Percentiles rank a stretch among this genome's conserved stretches.
Evolutionary conservation across 2,113 vertebrate genomes (phyloP).

Genomic region (Campylomormyrus tamandua): DNA sequence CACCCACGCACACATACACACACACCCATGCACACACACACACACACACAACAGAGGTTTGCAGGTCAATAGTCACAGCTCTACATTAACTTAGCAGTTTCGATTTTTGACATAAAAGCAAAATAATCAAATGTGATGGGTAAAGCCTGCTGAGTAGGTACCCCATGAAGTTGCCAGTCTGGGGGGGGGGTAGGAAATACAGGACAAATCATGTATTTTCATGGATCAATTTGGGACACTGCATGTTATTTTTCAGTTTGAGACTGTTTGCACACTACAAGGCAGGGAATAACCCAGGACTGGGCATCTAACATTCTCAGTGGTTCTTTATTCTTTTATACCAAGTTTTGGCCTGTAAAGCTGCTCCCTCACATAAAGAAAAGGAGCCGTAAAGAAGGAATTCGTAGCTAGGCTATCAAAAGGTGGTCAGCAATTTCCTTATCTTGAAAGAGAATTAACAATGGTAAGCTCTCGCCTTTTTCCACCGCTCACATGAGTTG

Average conservation of each 20-base stretch:
- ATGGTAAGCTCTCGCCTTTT: background rate
- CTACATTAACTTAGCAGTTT: background rate
- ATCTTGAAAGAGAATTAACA: background rate
- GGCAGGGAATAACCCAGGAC: background rate
- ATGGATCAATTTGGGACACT: background rate
- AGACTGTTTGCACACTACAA: background rate
- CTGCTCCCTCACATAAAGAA: background rate
- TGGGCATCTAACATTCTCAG: background rate
- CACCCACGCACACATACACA: background rate
- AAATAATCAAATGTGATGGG: background rate
- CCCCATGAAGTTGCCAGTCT: background rate
- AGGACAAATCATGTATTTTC: background rate
- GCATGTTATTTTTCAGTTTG: background rate
- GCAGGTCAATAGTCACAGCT: background rate
- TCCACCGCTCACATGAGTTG: background rate
- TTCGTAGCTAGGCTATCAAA: background rate
- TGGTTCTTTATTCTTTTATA: background rate
- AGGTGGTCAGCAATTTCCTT: background rate
- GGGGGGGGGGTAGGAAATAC: background rate
- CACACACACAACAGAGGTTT: background rate
- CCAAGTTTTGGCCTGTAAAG: background rate
- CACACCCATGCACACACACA: background rate
- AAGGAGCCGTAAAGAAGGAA: background rate
- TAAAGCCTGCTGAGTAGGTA: background rate
- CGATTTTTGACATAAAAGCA: background rate